Evolutionary conservation across 37 sponge, comb jelly and placozoan species (phyloP).

Genomic region (Agelas oroides): DNA sequence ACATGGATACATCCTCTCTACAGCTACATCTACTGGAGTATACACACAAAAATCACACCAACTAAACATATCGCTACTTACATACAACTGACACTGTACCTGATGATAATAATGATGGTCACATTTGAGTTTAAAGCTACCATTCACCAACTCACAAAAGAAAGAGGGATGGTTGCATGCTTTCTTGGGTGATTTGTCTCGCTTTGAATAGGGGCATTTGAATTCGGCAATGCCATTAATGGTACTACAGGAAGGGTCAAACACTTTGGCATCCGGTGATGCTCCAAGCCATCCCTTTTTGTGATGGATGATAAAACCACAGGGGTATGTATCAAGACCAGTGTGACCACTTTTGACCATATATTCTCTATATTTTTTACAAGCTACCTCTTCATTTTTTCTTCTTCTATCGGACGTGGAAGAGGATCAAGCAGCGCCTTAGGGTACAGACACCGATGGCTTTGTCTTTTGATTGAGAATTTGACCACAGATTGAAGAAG

Average conservation of each 20-base stretch:
- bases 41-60: slow-evolving; percentile 67
- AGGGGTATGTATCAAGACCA: neutral
- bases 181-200: slow-evolving; percentile 35
- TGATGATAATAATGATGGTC: slow-evolving; percentile 66
- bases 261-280: slow-evolving; percentile 27
- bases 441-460: neutral
- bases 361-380: neutral
- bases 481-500: slow-evolving; percentile 36
- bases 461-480: slow-evolving; percentile 4
- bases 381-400: slow-evolving; percentile 1
- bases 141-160: slow-evolving; percentile 24
- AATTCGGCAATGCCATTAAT: slow-evolving; percentile 12
- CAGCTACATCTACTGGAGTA: slow-evolving; percentile 31
- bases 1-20: slow-evolving; percentile 46
- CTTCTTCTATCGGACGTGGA: neutral
- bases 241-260: neutral
- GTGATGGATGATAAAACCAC: slow-evolving; percentile 25
- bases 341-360: neutral
- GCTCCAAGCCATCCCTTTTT: slow-evolving; percentile 25
- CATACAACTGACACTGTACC: slow-evolving; percentile 58
- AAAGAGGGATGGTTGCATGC: slow-evolving; percentile 36
- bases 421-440: slow-evolving; percentile 3
- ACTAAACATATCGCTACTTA: slow-evolving; percentile 2
- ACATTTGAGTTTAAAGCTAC: slow-evolving; percentile 14
- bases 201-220: slow-evolving; percentile 59